These are phyloP conservation scores for Cinclus cinclus DNA, from an alignment of 2,113 vertebrate species.

Conservation along the genomic window DNA sequence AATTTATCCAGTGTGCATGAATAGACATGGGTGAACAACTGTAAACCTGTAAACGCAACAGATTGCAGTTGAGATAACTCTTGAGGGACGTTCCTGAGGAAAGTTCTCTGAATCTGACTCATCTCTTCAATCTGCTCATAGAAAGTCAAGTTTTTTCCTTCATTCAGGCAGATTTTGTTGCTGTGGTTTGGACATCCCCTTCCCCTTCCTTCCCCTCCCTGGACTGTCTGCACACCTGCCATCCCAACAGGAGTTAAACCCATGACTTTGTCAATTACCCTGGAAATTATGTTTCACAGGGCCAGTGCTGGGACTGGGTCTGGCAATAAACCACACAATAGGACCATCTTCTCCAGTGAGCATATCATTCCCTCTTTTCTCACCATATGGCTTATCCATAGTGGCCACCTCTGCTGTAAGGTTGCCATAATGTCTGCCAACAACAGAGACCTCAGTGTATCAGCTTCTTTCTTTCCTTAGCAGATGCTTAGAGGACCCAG, in stretches of 20 bases:
- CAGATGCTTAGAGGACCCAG: neutral
- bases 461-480: neutral
- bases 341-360: neutral
- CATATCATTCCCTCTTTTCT: neutral
- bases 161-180: fast-evolving
- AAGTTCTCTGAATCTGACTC: neutral
- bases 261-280: neutral
- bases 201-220: neutral
- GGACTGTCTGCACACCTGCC: neutral
- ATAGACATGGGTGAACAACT: neutral
- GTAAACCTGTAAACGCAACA: neutral
- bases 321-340: neutral
- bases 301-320: neutral
- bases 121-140: neutral
- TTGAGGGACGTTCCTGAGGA: neutral
- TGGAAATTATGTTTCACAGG: neutral
- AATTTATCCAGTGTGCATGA: neutral
- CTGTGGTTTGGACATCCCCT: neutral
- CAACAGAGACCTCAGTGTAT: neutral
- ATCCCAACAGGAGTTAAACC: neutral
- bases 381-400: neutral
- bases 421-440: neutral
- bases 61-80: neutral
- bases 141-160: neutral
- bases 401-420: neutral